Conservation (phyloP, 2,113 vertebrate genomes). For the Toxostoma redivivum region DNA sequence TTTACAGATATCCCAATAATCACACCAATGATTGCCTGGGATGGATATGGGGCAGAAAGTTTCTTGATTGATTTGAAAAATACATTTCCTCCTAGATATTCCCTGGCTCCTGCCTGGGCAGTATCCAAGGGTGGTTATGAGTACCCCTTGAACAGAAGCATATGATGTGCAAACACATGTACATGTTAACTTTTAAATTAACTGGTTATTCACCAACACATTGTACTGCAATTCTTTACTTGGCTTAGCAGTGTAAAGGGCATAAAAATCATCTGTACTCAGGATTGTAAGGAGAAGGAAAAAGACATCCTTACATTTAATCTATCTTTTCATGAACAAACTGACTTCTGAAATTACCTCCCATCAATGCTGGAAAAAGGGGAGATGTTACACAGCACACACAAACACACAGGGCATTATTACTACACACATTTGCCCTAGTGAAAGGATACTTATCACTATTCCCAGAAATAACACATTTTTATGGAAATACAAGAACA, state of each 20-base stretch:
- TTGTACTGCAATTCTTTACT: not conserved
- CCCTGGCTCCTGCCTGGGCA: not conserved
- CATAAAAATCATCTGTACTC: not conserved
- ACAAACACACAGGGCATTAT: not conserved
- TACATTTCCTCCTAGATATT: not conserved
- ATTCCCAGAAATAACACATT: not conserved
- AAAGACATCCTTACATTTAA: not conserved
- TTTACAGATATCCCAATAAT: not conserved
- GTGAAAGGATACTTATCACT: not conserved
- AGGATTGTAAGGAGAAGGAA: not conserved
- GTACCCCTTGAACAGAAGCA: not conserved
- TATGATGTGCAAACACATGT: slow-evolving; percentile 27
- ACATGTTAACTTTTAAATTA: not conserved
- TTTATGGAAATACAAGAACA: not conserved
- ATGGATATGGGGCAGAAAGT: not conserved
- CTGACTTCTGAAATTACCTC: not conserved
- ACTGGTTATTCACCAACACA: not conserved
- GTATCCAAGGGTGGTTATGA: not conserved
- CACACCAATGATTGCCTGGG: not conserved
- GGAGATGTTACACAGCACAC: not conserved
- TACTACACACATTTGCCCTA: not conserved
- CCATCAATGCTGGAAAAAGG: not conserved
- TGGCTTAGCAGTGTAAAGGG: not conserved
- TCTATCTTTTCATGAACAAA: not conserved
- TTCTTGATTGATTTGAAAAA: not conserved